These are phyloP conservation scores for Sebastes cheni DNA, from an alignment of 2,797 vertebrate genomes.

Conservation along the genomic window DNA sequence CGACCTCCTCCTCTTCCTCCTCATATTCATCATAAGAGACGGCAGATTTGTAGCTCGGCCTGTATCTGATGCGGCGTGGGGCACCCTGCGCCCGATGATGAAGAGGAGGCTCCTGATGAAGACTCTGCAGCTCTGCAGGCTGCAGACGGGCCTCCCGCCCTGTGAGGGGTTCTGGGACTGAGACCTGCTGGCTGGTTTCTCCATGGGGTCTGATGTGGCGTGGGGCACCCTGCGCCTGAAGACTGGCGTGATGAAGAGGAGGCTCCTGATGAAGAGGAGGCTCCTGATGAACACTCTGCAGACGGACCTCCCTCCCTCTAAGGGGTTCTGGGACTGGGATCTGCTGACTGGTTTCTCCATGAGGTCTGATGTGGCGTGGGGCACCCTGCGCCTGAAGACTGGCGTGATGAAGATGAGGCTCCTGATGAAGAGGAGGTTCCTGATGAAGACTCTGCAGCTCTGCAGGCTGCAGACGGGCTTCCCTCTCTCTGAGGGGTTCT, in stretches of 20 bases:
- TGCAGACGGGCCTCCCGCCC: neutral
- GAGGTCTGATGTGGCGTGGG: neutral
- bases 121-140: neutral
- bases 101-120: neutral
- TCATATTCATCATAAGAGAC: constrained; percentile 59
- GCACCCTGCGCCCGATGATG: neutral
- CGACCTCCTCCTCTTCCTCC: constrained; percentile 8
- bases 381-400: neutral
- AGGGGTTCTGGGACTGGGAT: neutral
- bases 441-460: neutral
- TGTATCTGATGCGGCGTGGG: constrained; percentile 4
- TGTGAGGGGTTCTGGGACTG: neutral
- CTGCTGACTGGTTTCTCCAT: neutral
- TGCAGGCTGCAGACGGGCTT: too few species aligned
- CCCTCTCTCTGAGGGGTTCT: neutral
- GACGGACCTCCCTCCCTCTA: neutral
- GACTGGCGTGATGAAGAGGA: neutral
- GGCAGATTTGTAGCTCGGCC: constrained; percentile 67
- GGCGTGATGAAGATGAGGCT: neutral
- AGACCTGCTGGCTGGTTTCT: neutral
- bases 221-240: neutral
- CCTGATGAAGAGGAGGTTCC: neutral
- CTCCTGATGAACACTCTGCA: neutral
- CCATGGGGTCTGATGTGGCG: neutral
- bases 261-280: neutral